phyloP scores from a whole-genome alignment of 1,140 invertebrate genomes.

The Asbolus verrucosus region DNA sequence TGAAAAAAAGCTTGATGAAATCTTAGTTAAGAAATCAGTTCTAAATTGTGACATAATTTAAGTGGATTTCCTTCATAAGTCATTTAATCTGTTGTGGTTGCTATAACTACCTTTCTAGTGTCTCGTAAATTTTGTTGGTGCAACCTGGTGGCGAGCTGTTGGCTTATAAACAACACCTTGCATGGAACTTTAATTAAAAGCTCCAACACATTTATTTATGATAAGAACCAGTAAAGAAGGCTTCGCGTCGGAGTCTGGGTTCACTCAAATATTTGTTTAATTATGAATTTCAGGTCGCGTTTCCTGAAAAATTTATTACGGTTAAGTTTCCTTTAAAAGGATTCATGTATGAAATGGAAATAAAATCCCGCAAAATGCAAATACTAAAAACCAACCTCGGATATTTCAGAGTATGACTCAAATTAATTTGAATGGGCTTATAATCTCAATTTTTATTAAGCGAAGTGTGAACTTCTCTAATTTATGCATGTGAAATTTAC shows the following conservation, averaged over 20 bases:
- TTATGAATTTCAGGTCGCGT: neutral
- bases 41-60: neutral
- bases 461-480: neutral
- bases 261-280: slow-evolving; percentile 8
- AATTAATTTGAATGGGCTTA: slow-evolving; percentile 13
- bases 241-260: too few species aligned
- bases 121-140: slow-evolving; percentile 26
- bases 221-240: neutral
- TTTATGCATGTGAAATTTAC: too few species aligned
- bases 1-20: too few species aligned
- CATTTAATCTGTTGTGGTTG: slow-evolving; percentile 21
- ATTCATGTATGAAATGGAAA: slow-evolving; percentile 24
- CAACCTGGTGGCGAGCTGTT: slow-evolving; percentile 26
- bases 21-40: too few species aligned
- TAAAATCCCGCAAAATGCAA: slow-evolving; percentile 19
- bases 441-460: slow-evolving; percentile 31
- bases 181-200: slow-evolving; percentile 25
- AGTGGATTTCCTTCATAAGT: slow-evolving; percentile 24
- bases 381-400: slow-evolving; percentile 5
- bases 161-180: slow-evolving; percentile 24
- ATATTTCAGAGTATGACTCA: slow-evolving; percentile 13
- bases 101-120: slow-evolving; percentile 15
- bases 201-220: slow-evolving; percentile 19
- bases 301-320: slow-evolving; percentile 1
- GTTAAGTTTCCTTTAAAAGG: neutral